Percentiles rank a stretch among this genome's conserved stretches.
phyloP scores from a whole-genome alignment of 2,888 invertebrate species.

The Nemurella pictetii region DNA sequence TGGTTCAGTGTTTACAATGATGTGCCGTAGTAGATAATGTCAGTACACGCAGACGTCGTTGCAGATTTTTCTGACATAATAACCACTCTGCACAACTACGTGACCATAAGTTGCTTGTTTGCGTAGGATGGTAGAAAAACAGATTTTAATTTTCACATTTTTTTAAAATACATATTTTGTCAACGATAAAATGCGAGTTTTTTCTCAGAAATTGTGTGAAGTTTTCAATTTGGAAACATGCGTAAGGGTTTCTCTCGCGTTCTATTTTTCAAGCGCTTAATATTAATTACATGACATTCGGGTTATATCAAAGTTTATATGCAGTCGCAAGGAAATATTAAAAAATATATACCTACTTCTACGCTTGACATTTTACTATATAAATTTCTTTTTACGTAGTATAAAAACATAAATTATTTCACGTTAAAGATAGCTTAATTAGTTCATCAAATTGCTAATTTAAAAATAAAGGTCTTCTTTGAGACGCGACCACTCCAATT shows the following conservation, averaged over 20 bases:
- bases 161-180: too few species aligned
- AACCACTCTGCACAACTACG: neutral
- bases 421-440: too few species aligned
- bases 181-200: too few species aligned
- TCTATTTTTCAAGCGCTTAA: neutral
- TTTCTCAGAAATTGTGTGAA: neutral
- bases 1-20: neutral
- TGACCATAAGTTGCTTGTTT: neutral
- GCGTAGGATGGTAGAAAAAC: neutral
- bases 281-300: neutral
- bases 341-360: neutral
- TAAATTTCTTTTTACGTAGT: neutral
- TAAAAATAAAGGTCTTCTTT: too few species aligned
- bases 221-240: neutral
- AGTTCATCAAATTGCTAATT: too few species aligned
- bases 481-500: too few species aligned
- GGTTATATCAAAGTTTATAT: neutral
- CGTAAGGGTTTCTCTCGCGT: neutral
- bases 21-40: neutral
- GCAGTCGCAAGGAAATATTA: neutral
- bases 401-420: neutral
- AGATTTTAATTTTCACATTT: too few species aligned
- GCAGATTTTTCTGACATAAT: neutral
- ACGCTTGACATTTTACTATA: neutral
- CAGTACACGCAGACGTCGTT: neutral